Conservation (phyloP, 2,113 vertebrate species). For the Bettongia penicillata region DNA sequence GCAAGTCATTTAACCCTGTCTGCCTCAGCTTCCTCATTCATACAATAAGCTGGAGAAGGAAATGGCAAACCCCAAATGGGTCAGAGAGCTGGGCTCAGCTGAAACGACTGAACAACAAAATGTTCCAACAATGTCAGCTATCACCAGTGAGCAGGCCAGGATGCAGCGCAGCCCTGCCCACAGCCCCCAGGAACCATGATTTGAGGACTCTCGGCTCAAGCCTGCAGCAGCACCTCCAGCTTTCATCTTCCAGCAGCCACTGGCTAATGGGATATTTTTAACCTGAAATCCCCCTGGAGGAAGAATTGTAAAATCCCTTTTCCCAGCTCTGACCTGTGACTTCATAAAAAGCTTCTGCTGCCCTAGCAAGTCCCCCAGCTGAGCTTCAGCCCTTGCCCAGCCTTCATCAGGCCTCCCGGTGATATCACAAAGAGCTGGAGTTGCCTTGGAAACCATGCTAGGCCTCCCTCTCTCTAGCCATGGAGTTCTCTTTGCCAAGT, state of each 20-base stretch:
- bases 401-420: not conserved
- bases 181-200: not conserved
- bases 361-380: constrained; percentile 25
- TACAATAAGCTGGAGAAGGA: not conserved
- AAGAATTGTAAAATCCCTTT: not conserved
- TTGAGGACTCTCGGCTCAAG: not conserved
- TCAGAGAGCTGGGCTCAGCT: not conserved
- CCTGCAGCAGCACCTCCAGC: not conserved
- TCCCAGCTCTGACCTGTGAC: not conserved
- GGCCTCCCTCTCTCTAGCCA: not conserved
- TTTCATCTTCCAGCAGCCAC: not conserved
- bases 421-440: not conserved
- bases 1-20: not conserved
- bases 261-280: not conserved
- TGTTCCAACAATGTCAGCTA: not conserved
- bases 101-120: not conserved
- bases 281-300: constrained; percentile 5
- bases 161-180: not conserved
- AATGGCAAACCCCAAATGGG: not conserved
- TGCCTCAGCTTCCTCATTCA: not conserved
- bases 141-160: not conserved
- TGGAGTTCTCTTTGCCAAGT: not conserved
- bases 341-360: not conserved
- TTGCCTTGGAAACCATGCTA: constrained; percentile 25
- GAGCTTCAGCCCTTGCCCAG: not conserved